A percentile compares a stretch with the other conserved stretches of the same genome.
phyloP scores from a whole-genome alignment of 2,888 invertebrate species.

The Drosophila eohydei region DNA sequence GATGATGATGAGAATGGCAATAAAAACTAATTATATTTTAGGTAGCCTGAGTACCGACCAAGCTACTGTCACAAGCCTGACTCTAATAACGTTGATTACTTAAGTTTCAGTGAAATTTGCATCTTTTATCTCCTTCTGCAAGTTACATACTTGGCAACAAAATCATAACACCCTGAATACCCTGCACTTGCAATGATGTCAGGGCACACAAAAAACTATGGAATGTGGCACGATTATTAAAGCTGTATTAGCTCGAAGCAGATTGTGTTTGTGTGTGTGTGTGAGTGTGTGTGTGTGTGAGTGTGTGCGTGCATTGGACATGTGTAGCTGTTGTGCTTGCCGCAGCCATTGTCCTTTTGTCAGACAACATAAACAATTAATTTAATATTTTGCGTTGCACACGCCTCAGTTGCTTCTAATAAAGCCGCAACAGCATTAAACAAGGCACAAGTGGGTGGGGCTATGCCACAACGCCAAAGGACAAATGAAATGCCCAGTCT shows the following conservation, averaged over 20 bases:
- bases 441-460: neutral
- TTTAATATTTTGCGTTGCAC: conserved; percentile 25
- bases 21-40: no score
- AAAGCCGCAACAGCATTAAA: conserved; percentile 18
- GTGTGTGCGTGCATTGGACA: neutral
- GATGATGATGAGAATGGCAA: no score
- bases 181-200: neutral
- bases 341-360: conserved; percentile 19
- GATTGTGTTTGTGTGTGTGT: neutral
- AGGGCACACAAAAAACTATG: neutral
- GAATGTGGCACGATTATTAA: neutral
- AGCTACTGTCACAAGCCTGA: no score
- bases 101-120: no score
- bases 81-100: no score
- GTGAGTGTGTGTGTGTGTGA: neutral
- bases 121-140: neutral
- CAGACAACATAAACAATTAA: conserved; percentile 43
- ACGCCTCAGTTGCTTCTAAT: conserved; percentile 30
- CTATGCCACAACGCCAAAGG: neutral
- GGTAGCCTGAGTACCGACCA: no score
- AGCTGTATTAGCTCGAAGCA: neutral
- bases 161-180: neutral
- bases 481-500: neutral
- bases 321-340: conserved; percentile 14
- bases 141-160: neutral